Percentiles rank a stretch among this genome's conserved stretches.
These are phyloP conservation scores for Oryzaephilus surinamensis DNA, from an alignment of 1,140 invertebrate species.

Conservation along the genomic window DNA sequence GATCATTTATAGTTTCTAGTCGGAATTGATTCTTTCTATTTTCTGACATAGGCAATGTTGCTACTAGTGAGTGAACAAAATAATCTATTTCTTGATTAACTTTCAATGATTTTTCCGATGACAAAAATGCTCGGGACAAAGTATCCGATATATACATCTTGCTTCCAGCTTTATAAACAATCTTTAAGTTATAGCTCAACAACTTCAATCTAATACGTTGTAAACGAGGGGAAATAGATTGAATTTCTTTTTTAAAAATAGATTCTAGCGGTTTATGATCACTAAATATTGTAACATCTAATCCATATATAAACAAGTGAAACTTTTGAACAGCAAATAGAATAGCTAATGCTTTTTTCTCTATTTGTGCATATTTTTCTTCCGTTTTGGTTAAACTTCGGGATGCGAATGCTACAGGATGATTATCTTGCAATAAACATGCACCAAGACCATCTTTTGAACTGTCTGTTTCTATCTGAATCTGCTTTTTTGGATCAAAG, in stretches of 20 bases:
- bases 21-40: conserved; percentile 1
- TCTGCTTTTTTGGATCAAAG: conserved; percentile 21
- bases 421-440: conserved; percentile 25
- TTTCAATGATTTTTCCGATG: not conserved
- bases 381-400: conserved; percentile 28
- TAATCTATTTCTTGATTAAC: conserved; percentile 1
- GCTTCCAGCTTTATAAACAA: conserved; percentile 36
- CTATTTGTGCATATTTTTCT: conserved; percentile 36
- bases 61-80: not conserved
- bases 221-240: conserved; percentile 30
- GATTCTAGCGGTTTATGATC: conserved; percentile 35
- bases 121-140: conserved; percentile 29
- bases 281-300: conserved; percentile 28
- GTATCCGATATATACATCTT: conserved; percentile 36
- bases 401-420: conserved; percentile 28
- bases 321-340: conserved; percentile 33
- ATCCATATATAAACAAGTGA: conserved; percentile 31
- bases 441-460: conserved; percentile 30
- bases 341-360: conserved; percentile 38
- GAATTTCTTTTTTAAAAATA: conserved; percentile 35
- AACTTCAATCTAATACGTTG: conserved; percentile 34
- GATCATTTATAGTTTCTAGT: conserved; percentile 4
- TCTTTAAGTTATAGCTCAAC: conserved; percentile 33
- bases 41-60: conserved; percentile 1
- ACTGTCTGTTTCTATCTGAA: conserved; percentile 29